Base-by-base conservation (phyloP, 2,888 invertebrate species). In the Drosophila sordidapex region DNA sequence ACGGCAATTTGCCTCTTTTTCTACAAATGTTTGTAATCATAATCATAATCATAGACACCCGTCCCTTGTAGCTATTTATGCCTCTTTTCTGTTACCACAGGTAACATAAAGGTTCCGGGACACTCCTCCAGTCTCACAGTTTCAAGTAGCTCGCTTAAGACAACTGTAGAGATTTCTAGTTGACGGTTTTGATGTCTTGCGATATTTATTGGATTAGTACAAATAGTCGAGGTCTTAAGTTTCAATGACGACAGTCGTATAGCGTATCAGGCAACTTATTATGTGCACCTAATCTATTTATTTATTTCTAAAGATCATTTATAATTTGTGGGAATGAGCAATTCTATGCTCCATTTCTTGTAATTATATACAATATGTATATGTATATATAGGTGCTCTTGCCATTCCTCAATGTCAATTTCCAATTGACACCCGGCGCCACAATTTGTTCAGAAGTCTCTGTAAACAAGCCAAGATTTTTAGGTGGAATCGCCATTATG, bases 361-460 rank as follows among this genome's bases (percentile, higher is more conserved):
- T 15, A 46, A 13, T 13, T 46, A 13, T 13, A 4, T 21, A 21
- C 7, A 46, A 46, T 7, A 3, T 21, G 0, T 29, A 46, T 7
- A 1, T 13, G 1, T 29, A 29, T 29, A 29, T 29, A 29, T 13
- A 11, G 18, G 4, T 40, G 38, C n/a, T 66, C 33, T 13, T 38
- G 21, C 27, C 21, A 48, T 49, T 21, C 46, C 21, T 1, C 7
- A 46, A 31, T 66, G 51, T 54, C 59, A 35, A 80, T 60, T 86
- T 79, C 57, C 64, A 82, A 77, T 83, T 86, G 70, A 74, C 82
- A 83, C 79, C 81, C 71, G 76, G 53, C 58, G 64, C 57, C 62
- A 18, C 65, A 72, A 74, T 76, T 83, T 81, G 79, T 57, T 82
- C 67, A 72, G 71, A 70, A 68, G 49, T 46, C 27, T 13, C 21